phyloP scores from a whole-genome alignment of 2,797 vertebrate genomes.

The Phataginus tricuspis region DNA sequence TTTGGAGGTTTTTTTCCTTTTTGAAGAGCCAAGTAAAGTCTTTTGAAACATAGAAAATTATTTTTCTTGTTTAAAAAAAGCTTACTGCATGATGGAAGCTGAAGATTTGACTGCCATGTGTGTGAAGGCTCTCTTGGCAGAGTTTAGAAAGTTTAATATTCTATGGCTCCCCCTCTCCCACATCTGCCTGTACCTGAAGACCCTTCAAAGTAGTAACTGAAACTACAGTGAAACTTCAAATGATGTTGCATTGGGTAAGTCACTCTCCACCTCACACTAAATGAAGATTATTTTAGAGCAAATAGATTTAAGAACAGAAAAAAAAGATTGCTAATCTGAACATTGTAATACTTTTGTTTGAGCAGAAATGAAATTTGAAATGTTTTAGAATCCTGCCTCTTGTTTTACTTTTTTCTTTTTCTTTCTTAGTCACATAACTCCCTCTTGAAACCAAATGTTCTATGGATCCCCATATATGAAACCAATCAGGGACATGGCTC shows the following conservation, averaged over 20 bases:
- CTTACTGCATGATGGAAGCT: neutral
- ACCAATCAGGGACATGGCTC: neutral
- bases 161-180: neutral
- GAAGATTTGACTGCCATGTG: neutral
- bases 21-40: neutral
- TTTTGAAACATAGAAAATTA: conserved; percentile 6
- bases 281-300: neutral
- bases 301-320: neutral
- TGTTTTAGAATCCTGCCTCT: neutral
- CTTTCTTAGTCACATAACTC: neutral
- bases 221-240: neutral
- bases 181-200: fast-evolving
- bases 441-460: neutral
- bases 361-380: conserved; percentile 15
- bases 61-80: neutral
- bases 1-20: neutral
- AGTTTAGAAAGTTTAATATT: neutral
- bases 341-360: neutral
- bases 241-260: neutral
- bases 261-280: neutral
- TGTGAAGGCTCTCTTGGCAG: neutral
- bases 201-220: neutral
- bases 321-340: neutral
- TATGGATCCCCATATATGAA: neutral
- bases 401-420: neutral